Conservation (phyloP, 2,113 vertebrate species). For the Pipa parva region DNA sequence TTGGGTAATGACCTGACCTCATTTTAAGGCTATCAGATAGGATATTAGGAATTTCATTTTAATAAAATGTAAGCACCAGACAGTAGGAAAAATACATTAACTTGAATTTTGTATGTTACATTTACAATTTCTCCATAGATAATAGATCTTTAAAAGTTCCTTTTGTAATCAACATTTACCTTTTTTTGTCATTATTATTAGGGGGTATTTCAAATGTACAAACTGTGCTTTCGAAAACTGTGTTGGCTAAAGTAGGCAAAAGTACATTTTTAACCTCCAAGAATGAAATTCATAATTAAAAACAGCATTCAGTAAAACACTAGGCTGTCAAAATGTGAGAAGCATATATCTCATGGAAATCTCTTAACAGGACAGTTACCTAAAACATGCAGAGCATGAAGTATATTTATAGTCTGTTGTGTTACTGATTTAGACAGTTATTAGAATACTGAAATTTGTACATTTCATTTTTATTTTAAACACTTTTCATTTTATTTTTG, state of each 20-base stretch:
- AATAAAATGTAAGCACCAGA: too few species aligned
- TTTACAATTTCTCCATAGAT: not conserved
- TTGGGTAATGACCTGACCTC: too few species aligned
- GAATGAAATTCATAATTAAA: constrained; percentile 34
- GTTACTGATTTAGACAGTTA: constrained; percentile 16
- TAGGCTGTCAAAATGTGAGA: constrained; percentile 29
- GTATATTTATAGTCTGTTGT: constrained; percentile 25
- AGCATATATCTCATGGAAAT: constrained; percentile 23
- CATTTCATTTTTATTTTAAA: constrained; percentile 5
- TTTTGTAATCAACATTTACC: constrained; percentile 6
- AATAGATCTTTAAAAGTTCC: not conserved
- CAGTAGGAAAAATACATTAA: too few species aligned
- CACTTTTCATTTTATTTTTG: not conserved
- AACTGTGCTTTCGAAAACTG: constrained; percentile 3
- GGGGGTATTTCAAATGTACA: not conserved
- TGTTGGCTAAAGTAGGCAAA: constrained; percentile 19
- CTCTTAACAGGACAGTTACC: constrained; percentile 22
- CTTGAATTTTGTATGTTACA: too few species aligned
- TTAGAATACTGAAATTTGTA: constrained; percentile 5
- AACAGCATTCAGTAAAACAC: constrained; percentile 12
- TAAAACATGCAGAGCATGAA: constrained; percentile 14
- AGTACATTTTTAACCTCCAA: constrained; percentile 8
- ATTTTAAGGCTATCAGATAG: too few species aligned
- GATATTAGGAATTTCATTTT: too few species aligned
- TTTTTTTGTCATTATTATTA: constrained; percentile 5